Base-by-base conservation (phyloP, 2,888 invertebrate genomes). In the Megastigmus dorsalis region DNA sequence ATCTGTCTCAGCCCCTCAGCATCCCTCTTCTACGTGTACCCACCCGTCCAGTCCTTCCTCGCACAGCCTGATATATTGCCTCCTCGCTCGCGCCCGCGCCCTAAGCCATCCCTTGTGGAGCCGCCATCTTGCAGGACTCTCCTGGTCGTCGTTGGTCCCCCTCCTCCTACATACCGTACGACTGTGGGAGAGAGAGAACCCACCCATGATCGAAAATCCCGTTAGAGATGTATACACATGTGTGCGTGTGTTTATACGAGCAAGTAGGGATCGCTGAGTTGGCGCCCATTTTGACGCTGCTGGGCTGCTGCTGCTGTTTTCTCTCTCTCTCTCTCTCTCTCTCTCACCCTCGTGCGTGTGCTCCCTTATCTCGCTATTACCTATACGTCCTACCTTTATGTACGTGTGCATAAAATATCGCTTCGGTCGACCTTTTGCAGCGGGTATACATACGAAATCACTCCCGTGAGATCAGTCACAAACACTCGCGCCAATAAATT, bases 121-220 rank as follows among this genome's bases (percentile, higher is more conserved):
- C 84, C 83, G 88, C 88, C 88, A 88, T 88, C 85, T 88, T 87
- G 86, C 85, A 83, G 85, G 85, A 85, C 84, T 85, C 81, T 83
- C 83, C 23, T 6, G 36, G 41, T 43, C 26, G 23, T n/a, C 38
- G 15, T n/a, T 26, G 28, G 20, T 6, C 10, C 75, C 81, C 80
- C 43, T 80, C 74, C 71, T 76, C 76, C 76, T 62, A 6, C 18
- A 28, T 20, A n/a, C n/a, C n/a, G 33, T n/a, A n/a, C 52, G 9
- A 57, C 48, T 18, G 28, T 4, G 10, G 18, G 18, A 28, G 7
- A 75, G 15, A 41, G 52, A 45, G 26, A 45, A 75, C 83, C 86
- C 86, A 84, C 86, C 86, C 84, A 86, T 86, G 85, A 86, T 87
- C 86, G 86, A 85, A 86, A 87, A 88, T 88, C 87, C 87, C 83